Base-by-base conservation (phyloP, 2,888 invertebrate species). In the Cerceris rybyensis region DNA sequence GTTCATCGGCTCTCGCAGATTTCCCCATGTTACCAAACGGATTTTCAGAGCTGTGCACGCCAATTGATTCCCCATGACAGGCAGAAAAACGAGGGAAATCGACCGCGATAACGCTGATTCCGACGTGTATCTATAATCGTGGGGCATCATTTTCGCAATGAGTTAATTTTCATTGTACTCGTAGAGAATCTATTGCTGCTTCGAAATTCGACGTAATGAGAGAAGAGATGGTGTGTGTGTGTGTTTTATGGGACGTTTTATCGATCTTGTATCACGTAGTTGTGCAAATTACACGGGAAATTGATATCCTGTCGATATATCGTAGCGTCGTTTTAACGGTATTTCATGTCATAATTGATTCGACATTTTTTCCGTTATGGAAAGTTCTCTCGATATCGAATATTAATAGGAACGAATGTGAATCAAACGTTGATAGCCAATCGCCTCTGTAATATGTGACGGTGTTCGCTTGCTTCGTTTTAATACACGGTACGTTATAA, bases 31-130 rank as follows among this genome's bases (percentile, higher is more conserved):
- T 8, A 0, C 13, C 52, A 55, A 80, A 52, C 42, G 69, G 71
- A 82, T 86, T 86, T 86, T 78, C 81, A 63, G 68, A 78, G 52
- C 70, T 67, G 59, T 42, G 64, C 71, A 67, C 59, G 75, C 69
- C 66, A 72, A 83, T 84, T 77, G 80, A 82, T 82, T 75, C 77
- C 55, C 14, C 57, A 68, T 16, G 70, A 70, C 77, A 60, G 60
- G 55, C 68, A 69, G 59, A 73, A 70, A 71, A 74, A 66, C 28
- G 65, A 28, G 43, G 71, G 52, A 70, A 78, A 80, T 65, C 80
- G 70, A 65, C 68, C 59, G 68, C 16, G 50, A 50, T 54, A 17
- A 7, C 41, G 14, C 39, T 57, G 67, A 67, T 80, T 71, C 66
- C 65, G 68, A 59, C 59, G 55, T 65, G 39, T 14, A 64, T 57